Evolutionary conservation across 2,113 vertebrate species (phyloP).

Genomic region (Protomyctophum bolini): DNA sequence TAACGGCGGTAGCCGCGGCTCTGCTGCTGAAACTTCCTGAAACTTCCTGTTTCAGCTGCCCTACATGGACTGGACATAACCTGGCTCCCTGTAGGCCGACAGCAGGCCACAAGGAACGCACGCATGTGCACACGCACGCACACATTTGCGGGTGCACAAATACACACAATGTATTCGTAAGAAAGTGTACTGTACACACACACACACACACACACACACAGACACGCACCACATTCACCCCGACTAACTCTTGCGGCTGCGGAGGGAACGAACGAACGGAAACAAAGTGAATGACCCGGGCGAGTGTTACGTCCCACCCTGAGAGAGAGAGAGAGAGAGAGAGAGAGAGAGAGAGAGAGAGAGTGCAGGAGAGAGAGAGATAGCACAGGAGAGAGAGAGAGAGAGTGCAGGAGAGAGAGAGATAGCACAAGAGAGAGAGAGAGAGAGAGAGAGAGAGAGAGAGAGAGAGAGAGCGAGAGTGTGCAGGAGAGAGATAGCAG

Average conservation of each 20-base stretch:
- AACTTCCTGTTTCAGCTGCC: conserved; percentile 33
- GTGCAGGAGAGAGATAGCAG: too few relatives aligned
- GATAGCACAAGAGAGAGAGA: too few relatives aligned
- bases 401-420: too few relatives aligned
- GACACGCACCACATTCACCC: background rate
- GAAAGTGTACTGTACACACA: background rate
- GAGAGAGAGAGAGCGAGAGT: background rate
- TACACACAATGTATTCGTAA: background rate
- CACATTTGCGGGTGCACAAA: conserved; percentile 11
- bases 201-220: background rate
- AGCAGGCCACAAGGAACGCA: conserved; percentile 40
- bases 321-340: background rate
- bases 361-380: too few relatives aligned
- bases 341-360: too few relatives aligned
- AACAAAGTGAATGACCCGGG: background rate
- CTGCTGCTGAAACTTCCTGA: conserved; percentile 45
- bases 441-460: too few relatives aligned
- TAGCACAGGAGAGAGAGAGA: too few relatives aligned
- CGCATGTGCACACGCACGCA: conserved; percentile 18
- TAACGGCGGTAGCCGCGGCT: conserved; percentile 38
- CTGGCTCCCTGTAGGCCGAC: conserved; percentile 26
- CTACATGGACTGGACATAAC: conserved; percentile 9
- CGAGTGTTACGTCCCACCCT: background rate
- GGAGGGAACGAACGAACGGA: background rate
- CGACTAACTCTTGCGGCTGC: background rate